Evolutionary conservation across 64 coral and sea anemone species (phyloP), one percentile per base, ranked within the genome.

Genomic region (Trachythela sp.): DNA sequence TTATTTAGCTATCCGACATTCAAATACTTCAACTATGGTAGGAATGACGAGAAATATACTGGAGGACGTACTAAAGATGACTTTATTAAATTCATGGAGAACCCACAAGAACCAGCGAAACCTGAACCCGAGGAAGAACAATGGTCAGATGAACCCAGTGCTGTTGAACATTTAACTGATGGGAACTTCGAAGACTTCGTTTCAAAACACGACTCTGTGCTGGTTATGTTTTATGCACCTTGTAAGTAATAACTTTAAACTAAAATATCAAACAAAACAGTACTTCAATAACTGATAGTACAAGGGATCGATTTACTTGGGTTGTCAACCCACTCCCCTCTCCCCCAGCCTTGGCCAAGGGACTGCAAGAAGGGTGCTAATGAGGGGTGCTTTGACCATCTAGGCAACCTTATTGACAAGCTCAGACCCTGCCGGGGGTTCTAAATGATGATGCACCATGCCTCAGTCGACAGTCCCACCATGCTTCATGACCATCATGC

Each of bases 141-240:
- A 30, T 80, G 75, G 75, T 80, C 75, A 8, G 75, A 80, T 35
- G 75, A 80, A 80, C 75, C 75, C 15, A 80, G 75, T 36, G 31
- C 38, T 80, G 75, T 80, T 35, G 75, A 80, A 26, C 96, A 99
- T 86, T 75, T 99, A 34, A 91, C 89, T 36, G 96, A 99, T 86
- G 75, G 85, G 26, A 91, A 89, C 6, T 99, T 99, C 94, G 91
- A 99, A 40, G 94, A 94, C 17, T 89, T 92, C 84, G 76, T 99
- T 50, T 91, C 89, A 40, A 90, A 89, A 48, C 94, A 99, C 29
- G 88, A 93, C 37, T 94, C 93, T 45, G 93, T 99, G 8, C 86
- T 99, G 14, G 91, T 99, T 88, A 99, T 99, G 96, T 99, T 99
- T 32, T 99, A 99, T 91, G 96, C 96, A 49, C 96, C 96, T 56